Evolutionary conservation across 2,888 invertebrate species (phyloP), one percentile per base, ranked within the genome.

Genomic region (Cryptus viduatorius): DNA sequence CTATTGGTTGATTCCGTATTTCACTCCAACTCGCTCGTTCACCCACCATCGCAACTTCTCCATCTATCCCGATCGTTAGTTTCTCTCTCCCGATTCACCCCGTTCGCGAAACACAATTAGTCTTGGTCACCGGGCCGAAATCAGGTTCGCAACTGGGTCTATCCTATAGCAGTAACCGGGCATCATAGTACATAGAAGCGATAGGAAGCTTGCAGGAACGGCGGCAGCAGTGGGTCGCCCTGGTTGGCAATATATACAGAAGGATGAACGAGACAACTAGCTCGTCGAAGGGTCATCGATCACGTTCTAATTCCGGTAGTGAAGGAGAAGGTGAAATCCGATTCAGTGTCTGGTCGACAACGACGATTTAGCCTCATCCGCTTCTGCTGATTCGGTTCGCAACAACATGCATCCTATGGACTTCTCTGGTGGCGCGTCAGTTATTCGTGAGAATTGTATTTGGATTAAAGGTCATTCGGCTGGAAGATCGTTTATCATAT

Each of bases 111-210:
- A 87, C 78, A 69, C 85, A 86, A 86, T 87, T 87, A 87, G 85
- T 86, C 84, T 86, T 87, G 86, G 86, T 87, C 82, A 85, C 82
- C 72, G 59, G 80, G 80, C 78, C 71, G 78, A 86, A 86, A 86
- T 86, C 85, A 78, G 80, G 79, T 78, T 79, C 68, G 78, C 72
- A 82, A 86, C 83, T 78, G 72, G 80, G 64, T 83, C 82, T 61
- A 84, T 83, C 83, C 75, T 42, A 59, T 48, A 53, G 50, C 79
- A 12, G 75, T 76, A 75, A 65, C 50, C 64, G 73, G 50, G 50
- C 53, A 53, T 56, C 56, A 56, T 56, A 56, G 56, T 12, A 24
- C 1, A 24, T 24, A 24, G 56, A 56, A 12, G 24, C 19, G 44
- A 50, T 29, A 19, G 50, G 48, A 73, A 75, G 53, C 68, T 67